Evolutionary conservation across 2,113 vertebrate species (phyloP).

Genomic region (Marmota monax): DNA sequence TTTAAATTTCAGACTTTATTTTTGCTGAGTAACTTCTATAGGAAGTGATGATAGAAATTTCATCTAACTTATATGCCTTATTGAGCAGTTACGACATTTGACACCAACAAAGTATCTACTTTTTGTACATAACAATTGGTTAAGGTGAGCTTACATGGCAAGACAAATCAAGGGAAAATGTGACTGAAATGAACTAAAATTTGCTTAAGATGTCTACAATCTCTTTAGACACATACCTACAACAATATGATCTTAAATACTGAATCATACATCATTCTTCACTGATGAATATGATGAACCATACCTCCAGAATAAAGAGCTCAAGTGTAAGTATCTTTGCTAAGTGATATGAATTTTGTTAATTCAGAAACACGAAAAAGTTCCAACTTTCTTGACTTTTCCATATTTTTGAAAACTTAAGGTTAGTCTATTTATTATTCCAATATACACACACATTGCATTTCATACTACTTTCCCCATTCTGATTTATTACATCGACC

Average conservation of each 20-base stretch:
- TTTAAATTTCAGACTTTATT: not conserved
- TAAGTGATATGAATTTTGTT: not conserved
- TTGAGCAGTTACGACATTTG: not conserved
- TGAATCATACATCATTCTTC: not conserved
- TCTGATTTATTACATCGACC: not conserved
- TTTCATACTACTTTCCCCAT: not conserved
- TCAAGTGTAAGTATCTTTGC: not conserved
- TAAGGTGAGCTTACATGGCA: not conserved
- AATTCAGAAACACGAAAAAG: constrained; percentile 11
- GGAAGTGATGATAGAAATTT: not conserved
- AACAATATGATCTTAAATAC: not conserved
- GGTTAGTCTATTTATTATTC: not conserved
- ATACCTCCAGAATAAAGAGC: not conserved
- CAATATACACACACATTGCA: not conserved
- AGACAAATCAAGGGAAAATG: not conserved
- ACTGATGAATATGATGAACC: not conserved
- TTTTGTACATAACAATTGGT: not conserved
- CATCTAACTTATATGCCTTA: not conserved
- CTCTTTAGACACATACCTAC: not conserved
- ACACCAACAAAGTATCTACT: not conserved
- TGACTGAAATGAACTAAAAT: constrained; percentile 37
- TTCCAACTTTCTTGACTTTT: not conserved
- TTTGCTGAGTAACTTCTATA: constrained; percentile 6
- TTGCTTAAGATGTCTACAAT: not conserved
- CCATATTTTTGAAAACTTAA: constrained; percentile 52